Evolutionary conservation across 2,797 vertebrate genomes (phyloP), one percentile per base, ranked within the genome.

Genomic region (Serranus cabrilla): DNA sequence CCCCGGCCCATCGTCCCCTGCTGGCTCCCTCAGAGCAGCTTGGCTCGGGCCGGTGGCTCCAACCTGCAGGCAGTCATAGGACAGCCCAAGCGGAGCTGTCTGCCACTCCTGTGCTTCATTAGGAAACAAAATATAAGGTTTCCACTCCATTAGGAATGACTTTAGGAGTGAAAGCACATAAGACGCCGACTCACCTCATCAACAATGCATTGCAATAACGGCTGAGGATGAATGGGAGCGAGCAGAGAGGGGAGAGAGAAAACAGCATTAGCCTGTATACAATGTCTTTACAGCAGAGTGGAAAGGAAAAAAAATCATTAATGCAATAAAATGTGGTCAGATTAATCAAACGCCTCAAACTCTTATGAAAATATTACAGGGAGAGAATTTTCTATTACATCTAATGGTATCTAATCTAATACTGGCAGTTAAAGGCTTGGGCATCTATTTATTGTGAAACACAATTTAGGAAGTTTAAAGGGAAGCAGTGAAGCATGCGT

Each of bases 341-440:
- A 99, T 99, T 99, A 99, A 99, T 99, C 98, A 99, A 99, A 95
- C 84, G 96, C 97, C 97, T 97, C 96, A 97, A 97, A 98, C 96
- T 98, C 97, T 97, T 98, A 97, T 97, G 95, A 97, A 98, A 99
- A 98, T 97, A 98, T 95, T 93, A 96, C 96, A 94, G 95, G 96
- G 96, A 94, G 96, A 96, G 97, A 93, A 97, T 96, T 96, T 97
- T 97, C 97, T 99, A 99, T 99, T 99, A 98, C 97, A 97, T 98
- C 97, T 98, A 99, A 99, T 99, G 97, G 97, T 96, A 97, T 98
- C 97, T 99, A 98, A 99, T 99, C 97, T 99, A 99, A 98, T 97
- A 97, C 96, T 97, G 96, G 97, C 97, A 98, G 97, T 99, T 99
- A 98, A 98, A 97, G 96, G 96, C 97, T 97, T 97, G 96, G 91